Percentiles rank a stretch among this genome's conserved stretches.
phyloP scores from a whole-genome alignment of 2,888 invertebrate genomes.

The Ferdinandea cuprea region DNA sequence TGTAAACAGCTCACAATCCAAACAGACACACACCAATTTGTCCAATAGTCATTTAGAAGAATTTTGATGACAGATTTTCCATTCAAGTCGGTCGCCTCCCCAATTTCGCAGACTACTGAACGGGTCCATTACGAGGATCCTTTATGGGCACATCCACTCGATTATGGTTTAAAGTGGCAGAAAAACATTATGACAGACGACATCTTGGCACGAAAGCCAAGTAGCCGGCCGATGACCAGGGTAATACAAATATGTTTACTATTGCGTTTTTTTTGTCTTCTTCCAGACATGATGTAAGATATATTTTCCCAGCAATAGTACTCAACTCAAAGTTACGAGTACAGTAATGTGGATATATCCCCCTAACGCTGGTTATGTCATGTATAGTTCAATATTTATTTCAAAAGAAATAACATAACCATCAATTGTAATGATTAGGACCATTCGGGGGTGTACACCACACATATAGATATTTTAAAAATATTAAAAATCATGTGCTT shows the following conservation, averaged over 20 bases:
- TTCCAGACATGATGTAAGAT: conserved; percentile 4
- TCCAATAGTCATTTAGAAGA: conserved; percentile 50
- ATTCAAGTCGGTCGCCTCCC: conserved; percentile 30
- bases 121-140: conserved; percentile 63
- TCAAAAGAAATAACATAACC: conserved; percentile 13
- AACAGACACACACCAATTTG: conserved; percentile 45
- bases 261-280: conserved; percentile 37
- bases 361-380: not conserved
- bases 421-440: conserved; percentile 23
- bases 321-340: not conserved
- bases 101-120: conserved; percentile 45
- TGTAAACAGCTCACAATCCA: conserved; percentile 2
- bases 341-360: not conserved
- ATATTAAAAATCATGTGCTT: conserved; percentile 17
- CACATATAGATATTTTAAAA: not conserved
- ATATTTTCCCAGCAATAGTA: conserved; percentile 1
- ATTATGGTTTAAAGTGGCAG: conserved; percentile 73
- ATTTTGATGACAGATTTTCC: conserved; percentile 67
- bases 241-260: conserved; percentile 42
- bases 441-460: conserved; percentile 4
- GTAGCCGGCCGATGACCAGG: conserved; percentile 31
- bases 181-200: conserved; percentile 45
- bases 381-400: not conserved
- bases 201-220: conserved; percentile 54
- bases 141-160: conserved; percentile 65